Evolutionary conservation across 1,140 invertebrate genomes (phyloP).

Genomic region (Dolichoris vasculosae): DNA sequence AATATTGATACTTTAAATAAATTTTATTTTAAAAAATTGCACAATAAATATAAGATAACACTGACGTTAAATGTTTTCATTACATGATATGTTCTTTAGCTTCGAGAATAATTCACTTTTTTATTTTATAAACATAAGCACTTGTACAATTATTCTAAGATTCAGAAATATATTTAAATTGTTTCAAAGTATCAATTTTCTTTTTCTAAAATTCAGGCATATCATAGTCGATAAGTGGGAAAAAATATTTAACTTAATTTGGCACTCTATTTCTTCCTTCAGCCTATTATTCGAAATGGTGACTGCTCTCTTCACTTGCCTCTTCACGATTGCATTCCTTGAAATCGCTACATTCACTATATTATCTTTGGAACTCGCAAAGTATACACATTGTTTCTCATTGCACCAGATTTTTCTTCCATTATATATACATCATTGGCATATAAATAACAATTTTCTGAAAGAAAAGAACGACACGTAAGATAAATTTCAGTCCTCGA

Average conservation of each 20-base stretch:
- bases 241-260: background rate
- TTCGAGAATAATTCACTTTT: background rate
- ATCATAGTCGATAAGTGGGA: background rate
- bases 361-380: conserved; percentile 39
- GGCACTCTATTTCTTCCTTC: background rate
- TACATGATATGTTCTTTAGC: background rate
- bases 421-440: background rate
- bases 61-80: background rate
- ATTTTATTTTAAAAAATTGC: too few species aligned
- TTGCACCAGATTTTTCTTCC: too few species aligned
- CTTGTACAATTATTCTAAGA: too few species aligned
- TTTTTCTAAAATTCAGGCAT: background rate
- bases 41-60: background rate
- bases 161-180: background rate
- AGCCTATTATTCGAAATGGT: too few species aligned
- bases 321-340: too few species aligned
- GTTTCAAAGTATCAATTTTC: background rate
- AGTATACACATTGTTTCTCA: too few species aligned
- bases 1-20: too few species aligned
- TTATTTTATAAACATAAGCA: background rate
- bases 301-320: background rate
- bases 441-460: too few species aligned
- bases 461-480: too few species aligned
- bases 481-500: conserved; percentile 5
- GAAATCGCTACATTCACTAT: background rate